Conservation (phyloP, 2,113 vertebrate species). For the Hucho hucho region DNA sequence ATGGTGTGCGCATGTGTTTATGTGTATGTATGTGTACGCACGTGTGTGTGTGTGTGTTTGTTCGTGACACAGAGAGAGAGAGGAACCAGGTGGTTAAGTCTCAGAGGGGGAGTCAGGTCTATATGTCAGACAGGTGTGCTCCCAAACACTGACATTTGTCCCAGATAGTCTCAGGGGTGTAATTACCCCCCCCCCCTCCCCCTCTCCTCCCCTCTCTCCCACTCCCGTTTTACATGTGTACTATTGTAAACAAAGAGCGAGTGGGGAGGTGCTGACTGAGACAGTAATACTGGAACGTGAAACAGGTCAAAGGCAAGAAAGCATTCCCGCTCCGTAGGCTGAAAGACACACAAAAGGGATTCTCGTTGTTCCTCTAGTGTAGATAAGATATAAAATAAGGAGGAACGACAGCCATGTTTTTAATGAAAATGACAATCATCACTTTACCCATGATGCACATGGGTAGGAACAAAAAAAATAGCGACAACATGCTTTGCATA, state of each 20-base stretch:
- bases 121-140: neutral
- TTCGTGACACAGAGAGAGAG: neutral
- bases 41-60: neutral
- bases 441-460: conserved; percentile 41
- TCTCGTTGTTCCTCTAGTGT: conserved; percentile 21
- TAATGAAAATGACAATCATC: conserved; percentile 83
- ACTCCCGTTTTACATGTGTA: conserved; percentile 18
- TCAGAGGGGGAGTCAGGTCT: conserved; percentile 8
- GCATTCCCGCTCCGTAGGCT: conserved; percentile 5
- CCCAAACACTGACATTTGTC: conserved; percentile 10
- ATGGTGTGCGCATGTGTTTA: too few relatives aligned
- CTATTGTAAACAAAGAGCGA: conserved; percentile 21
- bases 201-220: neutral
- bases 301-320: conserved; percentile 1
- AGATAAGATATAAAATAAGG: conserved; percentile 31
- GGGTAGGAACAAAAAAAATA: conserved; percentile 32
- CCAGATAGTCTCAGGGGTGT: conserved; percentile 10
- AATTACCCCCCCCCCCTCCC: neutral
- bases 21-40: neutral
- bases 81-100: neutral
- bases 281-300: conserved; percentile 18
- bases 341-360: conserved; percentile 16
- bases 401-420: conserved; percentile 56
- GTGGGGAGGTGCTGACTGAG: neutral
- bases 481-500: conserved; percentile 64